Evolutionary conservation across 2,888 invertebrate species (phyloP), one percentile per base, ranked within the genome.

Genomic region (Oligia latruncula): DNA sequence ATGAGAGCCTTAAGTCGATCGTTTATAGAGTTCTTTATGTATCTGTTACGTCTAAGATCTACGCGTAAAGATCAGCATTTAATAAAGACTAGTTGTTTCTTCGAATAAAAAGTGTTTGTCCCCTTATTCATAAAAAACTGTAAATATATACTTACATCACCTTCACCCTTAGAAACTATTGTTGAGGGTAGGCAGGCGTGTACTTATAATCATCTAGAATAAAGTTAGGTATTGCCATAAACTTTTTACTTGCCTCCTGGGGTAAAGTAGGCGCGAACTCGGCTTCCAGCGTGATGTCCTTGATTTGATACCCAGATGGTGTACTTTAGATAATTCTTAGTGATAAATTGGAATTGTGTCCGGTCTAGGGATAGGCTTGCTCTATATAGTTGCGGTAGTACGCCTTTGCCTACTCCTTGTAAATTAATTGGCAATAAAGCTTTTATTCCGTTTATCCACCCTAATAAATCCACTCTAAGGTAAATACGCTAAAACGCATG

Each of bases 1-100:
- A 13, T 1, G 11, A n/a, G 29, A 23, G 58, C 35, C 15, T 29
- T 2, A 68, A 62, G 35, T 74, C 52, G 35, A 72, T 68, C 23
- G 43, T 58, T 74, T 35, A 74, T 49, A 74, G 20, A 5, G 15
- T 29, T 83, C 9, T 75, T 23, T 58, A 66, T 58, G 23, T 58
- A 66, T 68, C 74, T 66, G 40, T 76, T 71, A 82, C 82, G 77
- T 83, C 71, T 77, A 81, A 62, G 65, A 62, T 58, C 60, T 71
- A 58, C 23, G 49, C 82, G 65, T 83, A 49, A 85, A 60, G 43
- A 85, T 76, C 72, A 66, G 86, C 77, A 85, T 83, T 81, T 83
- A 83, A 76, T 71, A 71, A 81, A 81, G 40, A 85, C 66, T 81
- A 79, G 49, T 78, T 52, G 40, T 40, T 64, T 79, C n/a, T 71